phyloP scores from a whole-genome alignment of 2,888 invertebrate genomes.

The Tanytarsus gracilentus region DNA sequence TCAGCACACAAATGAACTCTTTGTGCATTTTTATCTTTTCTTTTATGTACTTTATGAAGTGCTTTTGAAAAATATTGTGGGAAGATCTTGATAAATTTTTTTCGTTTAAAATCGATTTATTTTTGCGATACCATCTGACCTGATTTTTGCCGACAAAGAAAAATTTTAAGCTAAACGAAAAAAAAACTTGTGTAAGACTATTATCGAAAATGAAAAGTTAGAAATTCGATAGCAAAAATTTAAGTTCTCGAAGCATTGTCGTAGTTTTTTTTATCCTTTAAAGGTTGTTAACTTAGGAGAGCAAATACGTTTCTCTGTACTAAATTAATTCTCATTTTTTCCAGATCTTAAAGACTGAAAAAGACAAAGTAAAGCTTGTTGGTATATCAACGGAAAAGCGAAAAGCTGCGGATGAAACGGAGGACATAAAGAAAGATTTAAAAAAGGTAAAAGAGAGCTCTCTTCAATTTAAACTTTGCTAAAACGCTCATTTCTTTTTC shows the following conservation, averaged over 20 bases:
- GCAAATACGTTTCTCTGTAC: neutral
- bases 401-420: constrained; percentile 61
- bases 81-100: no score
- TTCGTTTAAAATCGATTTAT: no score
- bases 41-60: no score
- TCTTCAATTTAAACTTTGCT: constrained; percentile 3
- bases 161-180: no score
- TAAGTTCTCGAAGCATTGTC: neutral
- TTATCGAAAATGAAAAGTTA: no score
- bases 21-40: no score
- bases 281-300: constrained; percentile 16
- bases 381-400: constrained; percentile 66
- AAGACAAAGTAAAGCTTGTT: constrained; percentile 56
- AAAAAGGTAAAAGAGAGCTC: constrained; percentile 59
- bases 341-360: constrained; percentile 46
- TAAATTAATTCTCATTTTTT: constrained; percentile 36
- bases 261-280: no score
- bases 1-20: no score
- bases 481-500: constrained; percentile 1
- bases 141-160: no score
- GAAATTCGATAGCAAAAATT: constrained; percentile 5
- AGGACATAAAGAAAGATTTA: constrained; percentile 71
- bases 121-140: no score
- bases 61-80: no score
- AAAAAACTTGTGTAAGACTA: no score